These are phyloP conservation scores for Hormaphis cornu DNA, from an alignment of 1,140 invertebrate genomes.

Conservation along the genomic window DNA sequence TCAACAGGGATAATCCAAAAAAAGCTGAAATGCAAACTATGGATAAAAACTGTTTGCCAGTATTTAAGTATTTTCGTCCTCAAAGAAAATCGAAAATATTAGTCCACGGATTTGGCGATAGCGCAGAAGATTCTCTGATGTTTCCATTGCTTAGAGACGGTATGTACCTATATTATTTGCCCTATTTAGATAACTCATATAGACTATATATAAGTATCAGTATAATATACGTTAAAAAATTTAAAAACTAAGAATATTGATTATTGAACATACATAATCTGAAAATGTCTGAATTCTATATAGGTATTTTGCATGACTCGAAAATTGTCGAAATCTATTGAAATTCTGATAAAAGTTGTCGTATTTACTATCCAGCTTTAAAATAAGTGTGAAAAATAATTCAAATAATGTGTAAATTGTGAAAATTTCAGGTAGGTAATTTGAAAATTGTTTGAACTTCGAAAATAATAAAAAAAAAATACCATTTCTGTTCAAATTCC, in stretches of 20 bases:
- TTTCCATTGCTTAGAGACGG: conserved; percentile 38
- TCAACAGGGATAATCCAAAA: conserved; percentile 37
- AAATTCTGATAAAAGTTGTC: too few species aligned
- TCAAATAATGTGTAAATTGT: too few species aligned
- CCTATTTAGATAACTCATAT: background rate
- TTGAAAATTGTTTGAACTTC: too few species aligned
- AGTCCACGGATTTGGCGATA: conserved; percentile 41
- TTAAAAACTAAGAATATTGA: background rate
- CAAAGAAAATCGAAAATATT: conserved; percentile 37
- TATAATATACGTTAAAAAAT: background rate
- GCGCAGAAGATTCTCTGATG: conserved; percentile 38
- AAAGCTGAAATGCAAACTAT: conserved; percentile 36
- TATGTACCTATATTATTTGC: conserved; percentile 29
- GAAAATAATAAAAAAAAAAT: too few species aligned
- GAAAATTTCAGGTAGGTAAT: too few species aligned
- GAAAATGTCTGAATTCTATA: background rate
- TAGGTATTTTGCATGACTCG: too few species aligned
- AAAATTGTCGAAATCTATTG: too few species aligned
- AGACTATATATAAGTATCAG: background rate
- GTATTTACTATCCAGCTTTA: too few species aligned
- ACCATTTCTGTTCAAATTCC: too few species aligned
- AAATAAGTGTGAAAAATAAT: too few species aligned
- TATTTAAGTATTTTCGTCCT: conserved; percentile 37
- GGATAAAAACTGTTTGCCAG: conserved; percentile 37
- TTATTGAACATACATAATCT: background rate